Evolutionary conservation across 2,888 invertebrate genomes (phyloP), one percentile per base, ranked within the genome.

Genomic region (Epistrophe grossulariae): DNA sequence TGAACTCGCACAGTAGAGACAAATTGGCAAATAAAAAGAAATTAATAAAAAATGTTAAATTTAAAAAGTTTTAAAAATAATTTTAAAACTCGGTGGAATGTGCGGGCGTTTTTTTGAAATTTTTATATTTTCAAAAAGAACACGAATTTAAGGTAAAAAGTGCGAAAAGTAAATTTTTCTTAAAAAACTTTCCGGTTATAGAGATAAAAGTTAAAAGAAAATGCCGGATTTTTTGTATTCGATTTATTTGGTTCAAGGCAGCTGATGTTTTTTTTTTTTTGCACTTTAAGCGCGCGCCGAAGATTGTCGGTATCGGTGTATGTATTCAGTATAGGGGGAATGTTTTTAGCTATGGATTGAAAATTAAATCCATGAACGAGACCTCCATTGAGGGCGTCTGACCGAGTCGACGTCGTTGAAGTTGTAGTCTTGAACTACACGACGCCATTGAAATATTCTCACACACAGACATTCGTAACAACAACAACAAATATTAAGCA

Each of bases 351-450:
- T 52, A 57, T 88, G 50, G 78, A 88, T 57, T 77, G 59, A 72
- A 68, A 82, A 79, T 78, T 64, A 59, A 80, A 84, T 83, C 89
- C 92, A 90, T 92, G 92, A 92, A 91, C 92, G 90, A 91, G 92
- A 92, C 92, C 92, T 91, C 91, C 90, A 91, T 89, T 90, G 89
- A 91, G 91, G 92, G 91, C 91, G 89, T 87, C 89, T 87, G 87
- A 87, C 87, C 87, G 87, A 82, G 83, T 87, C 87, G 83, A 87
- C 83, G 79, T 87, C 82, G 87, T 83, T 72, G 79, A 82, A 87
- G 87, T 87, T 87, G 89, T 90, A 92, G 91, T 92, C 91, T 92
- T 91, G 91, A 91, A 91, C 91, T 90, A 89, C 88, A 89, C 88
- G 89, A 88, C 90, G 90, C 90, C 90, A 90, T 90, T 90, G 90